phyloP scores from a whole-genome alignment of 2,113 vertebrate genomes.

The Tonatia bakeri region DNA sequence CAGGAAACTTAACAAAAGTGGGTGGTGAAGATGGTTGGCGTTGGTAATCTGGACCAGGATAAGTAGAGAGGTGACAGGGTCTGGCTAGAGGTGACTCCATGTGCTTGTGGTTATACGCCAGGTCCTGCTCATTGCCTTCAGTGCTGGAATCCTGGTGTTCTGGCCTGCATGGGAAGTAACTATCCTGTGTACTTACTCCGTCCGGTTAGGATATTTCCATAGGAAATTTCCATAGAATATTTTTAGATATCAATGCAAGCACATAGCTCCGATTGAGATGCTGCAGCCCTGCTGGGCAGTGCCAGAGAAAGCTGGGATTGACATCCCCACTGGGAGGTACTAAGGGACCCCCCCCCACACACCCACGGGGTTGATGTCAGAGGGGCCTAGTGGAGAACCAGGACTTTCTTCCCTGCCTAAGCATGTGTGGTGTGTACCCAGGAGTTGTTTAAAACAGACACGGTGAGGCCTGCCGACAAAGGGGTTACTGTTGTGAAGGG shows the following conservation, averaged over 20 bases:
- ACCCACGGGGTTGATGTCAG: background rate
- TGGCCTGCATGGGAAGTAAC: background rate
- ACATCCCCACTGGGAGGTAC: background rate
- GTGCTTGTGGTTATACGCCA: background rate
- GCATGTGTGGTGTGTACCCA: background rate
- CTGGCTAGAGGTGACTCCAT: background rate
- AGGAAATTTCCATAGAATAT: background rate
- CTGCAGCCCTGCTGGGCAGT: background rate
- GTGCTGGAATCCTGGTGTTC: background rate
- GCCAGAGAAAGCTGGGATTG: background rate
- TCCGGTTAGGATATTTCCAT: background rate
- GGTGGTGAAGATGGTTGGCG: background rate
- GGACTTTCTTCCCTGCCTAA: background rate
- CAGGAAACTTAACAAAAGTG: slow-evolving; percentile 17
- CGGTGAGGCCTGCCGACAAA: background rate
- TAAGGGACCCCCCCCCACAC: fast-evolving
- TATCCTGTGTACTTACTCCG: background rate
- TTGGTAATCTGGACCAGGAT: background rate
- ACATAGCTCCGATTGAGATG: background rate
- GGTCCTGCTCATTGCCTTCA: background rate
- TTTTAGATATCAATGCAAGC: background rate
- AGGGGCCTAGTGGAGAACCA: background rate
- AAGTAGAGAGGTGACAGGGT: background rate
- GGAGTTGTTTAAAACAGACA: background rate
- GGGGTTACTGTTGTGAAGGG: background rate